phyloP scores from a whole-genome alignment of 2,797 vertebrate species.

The Sphenopsis melanotis region DNA sequence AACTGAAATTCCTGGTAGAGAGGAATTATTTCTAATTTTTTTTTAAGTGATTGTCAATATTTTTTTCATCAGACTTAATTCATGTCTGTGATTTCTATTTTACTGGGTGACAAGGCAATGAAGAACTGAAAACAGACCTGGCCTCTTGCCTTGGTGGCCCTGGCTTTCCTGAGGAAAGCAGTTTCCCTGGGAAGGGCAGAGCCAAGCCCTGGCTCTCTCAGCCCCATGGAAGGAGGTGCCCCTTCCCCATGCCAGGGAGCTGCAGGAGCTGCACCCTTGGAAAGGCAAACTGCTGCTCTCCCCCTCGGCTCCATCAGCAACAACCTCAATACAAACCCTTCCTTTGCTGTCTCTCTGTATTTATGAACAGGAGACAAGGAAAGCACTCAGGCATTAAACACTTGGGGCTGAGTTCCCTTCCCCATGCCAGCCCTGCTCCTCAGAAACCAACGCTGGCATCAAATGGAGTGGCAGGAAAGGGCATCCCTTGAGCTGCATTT shows the following conservation, averaged over 20 bases:
- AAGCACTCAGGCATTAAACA: not conserved
- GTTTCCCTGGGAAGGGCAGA: not conserved
- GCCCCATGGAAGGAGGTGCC: not conserved
- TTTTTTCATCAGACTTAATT: not conserved
- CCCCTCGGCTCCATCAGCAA: not conserved
- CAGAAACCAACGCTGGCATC: not conserved
- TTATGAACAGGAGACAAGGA: not conserved
- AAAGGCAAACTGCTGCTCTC: not conserved
- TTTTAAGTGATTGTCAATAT: not conserved
- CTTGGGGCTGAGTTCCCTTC: not conserved
- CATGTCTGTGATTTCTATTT: not conserved
- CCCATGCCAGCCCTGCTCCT: not conserved
- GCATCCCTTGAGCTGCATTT: not conserved
- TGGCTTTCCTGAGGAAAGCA: not conserved
- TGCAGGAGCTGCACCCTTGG: not conserved
- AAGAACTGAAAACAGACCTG: not conserved
- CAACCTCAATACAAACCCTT: fast-evolving
- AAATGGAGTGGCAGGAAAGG: not conserved
- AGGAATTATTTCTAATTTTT: not conserved
- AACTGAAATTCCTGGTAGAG: not conserved
- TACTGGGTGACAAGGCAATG: not conserved
- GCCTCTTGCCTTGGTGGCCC: no score
- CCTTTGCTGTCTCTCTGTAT: not conserved
- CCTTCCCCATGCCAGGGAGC: not conserved
- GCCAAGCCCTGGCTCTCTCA: not conserved